Percentiles rank a stretch among this genome's conserved stretches.
Evolutionary conservation across 2,888 invertebrate species (phyloP).

Genomic region (Papilio elwesi): DNA sequence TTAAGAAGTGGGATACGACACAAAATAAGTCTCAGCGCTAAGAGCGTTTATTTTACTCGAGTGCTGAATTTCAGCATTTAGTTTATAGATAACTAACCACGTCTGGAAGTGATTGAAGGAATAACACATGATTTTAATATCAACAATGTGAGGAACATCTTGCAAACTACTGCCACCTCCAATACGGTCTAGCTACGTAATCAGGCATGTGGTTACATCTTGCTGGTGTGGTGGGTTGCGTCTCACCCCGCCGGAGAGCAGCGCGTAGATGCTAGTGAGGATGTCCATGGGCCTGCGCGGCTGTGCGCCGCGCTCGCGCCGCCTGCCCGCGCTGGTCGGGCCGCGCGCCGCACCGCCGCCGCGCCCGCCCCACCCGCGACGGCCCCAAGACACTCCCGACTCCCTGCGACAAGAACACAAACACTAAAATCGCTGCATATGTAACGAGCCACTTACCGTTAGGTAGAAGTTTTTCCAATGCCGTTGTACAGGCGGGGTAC

Average conservation of each 20-base stretch:
- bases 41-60: not conserved
- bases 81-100: not conserved
- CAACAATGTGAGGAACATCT: not conserved
- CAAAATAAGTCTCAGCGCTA: too few species aligned
- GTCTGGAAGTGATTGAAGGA: not conserved
- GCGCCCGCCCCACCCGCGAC: slow-evolving; percentile 58
- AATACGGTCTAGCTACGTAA: slow-evolving; percentile 18
- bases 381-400: slow-evolving; percentile 71
- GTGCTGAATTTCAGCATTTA: not conserved
- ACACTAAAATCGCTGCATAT: not conserved
- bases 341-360: slow-evolving; percentile 60
- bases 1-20: too few species aligned
- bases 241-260: slow-evolving; percentile 79
- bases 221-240: slow-evolving; percentile 34
- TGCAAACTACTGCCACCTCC: not conserved
- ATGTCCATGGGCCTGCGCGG: slow-evolving; percentile 82
- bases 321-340: slow-evolving; percentile 70
- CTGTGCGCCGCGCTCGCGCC: slow-evolving; percentile 76
- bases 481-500: too few species aligned
- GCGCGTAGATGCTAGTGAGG: slow-evolving; percentile 81
- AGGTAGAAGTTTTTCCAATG: too few species aligned
- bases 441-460: too few species aligned
- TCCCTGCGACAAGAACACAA: slow-evolving; percentile 57
- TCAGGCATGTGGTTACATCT: slow-evolving; percentile 39
- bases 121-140: not conserved